phyloP scores from a whole-genome alignment of 2,113 vertebrate genomes.

The Gasterosteus aculeatus region DNA sequence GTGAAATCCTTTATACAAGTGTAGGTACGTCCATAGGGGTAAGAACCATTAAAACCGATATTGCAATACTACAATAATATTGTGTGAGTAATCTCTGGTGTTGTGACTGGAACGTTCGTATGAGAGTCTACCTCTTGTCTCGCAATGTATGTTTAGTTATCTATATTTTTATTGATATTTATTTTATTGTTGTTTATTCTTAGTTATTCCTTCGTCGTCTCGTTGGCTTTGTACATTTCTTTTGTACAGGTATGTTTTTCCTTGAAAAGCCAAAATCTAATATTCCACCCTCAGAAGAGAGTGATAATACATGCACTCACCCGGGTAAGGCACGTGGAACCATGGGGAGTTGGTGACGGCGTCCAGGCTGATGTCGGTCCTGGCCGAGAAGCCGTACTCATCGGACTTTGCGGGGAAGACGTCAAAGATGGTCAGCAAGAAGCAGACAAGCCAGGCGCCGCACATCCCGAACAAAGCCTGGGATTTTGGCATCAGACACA shows the following conservation, averaged over 20 bases:
- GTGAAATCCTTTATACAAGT: neutral
- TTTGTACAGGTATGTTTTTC: too few relatives aligned
- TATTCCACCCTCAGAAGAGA: neutral
- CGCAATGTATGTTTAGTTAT: too few relatives aligned
- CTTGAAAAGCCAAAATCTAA: too few relatives aligned
- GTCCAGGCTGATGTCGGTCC: slow-evolving; percentile 81
- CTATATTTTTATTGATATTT: too few relatives aligned
- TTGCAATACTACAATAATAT: neutral
- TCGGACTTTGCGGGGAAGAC: slow-evolving; percentile 75
- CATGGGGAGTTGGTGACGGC: slow-evolving; percentile 79
- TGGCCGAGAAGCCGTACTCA: slow-evolving; percentile 78
- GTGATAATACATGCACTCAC: slow-evolving; percentile 46
- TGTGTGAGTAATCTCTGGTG: too few relatives aligned
- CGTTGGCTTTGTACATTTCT: too few relatives aligned
- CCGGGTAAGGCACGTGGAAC: slow-evolving; percentile 84
- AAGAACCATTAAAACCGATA: neutral
- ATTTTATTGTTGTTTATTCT: too few relatives aligned
- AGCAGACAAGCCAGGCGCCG: slow-evolving; percentile 83
- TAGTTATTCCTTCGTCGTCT: too few relatives aligned
- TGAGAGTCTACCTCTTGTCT: too few relatives aligned
- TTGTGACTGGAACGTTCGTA: too few relatives aligned
- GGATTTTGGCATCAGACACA: slow-evolving; percentile 12
- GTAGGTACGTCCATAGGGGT: neutral
- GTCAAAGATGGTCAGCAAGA: slow-evolving; percentile 77
- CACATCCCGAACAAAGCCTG: slow-evolving; percentile 85